These are phyloP conservation scores for Nyctibius bracteatus DNA, from an alignment of 2,113 vertebrate genomes.

Conservation along the genomic window DNA sequence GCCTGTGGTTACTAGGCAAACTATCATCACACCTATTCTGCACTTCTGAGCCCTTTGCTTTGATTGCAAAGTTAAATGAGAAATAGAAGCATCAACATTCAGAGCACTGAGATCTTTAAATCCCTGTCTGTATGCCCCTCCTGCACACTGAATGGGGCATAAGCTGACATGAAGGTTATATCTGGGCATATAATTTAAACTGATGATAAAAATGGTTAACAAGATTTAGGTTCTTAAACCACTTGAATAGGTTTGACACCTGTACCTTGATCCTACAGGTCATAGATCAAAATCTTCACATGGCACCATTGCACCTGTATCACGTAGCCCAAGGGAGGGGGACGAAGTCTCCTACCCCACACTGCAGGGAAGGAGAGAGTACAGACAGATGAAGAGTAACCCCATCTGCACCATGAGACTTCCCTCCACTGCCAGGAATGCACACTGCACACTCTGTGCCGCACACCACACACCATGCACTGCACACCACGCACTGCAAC, in stretches of 20 bases:
- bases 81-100: background rate
- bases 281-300: background rate
- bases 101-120: background rate
- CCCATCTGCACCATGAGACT: background rate
- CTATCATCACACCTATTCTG: background rate
- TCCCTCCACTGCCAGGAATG: background rate
- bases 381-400: background rate
- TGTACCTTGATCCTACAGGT: background rate
- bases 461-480: rapidly evolving
- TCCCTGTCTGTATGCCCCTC: rapidly evolving
- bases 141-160: background rate
- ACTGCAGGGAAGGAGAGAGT: background rate
- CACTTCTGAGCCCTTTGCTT: background rate
- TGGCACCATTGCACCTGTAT: background rate
- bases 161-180: background rate
- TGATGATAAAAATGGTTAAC: background rate
- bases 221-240: background rate
- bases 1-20: background rate
- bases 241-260: background rate
- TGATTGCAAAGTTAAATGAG: background rate
- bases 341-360: background rate
- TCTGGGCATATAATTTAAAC: background rate
- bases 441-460: rapidly evolving
- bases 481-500: too few species aligned
- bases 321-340: background rate